Base-by-base conservation (phyloP, 1,140 invertebrate genomes). In the Drosophila paulistorum region DNA sequence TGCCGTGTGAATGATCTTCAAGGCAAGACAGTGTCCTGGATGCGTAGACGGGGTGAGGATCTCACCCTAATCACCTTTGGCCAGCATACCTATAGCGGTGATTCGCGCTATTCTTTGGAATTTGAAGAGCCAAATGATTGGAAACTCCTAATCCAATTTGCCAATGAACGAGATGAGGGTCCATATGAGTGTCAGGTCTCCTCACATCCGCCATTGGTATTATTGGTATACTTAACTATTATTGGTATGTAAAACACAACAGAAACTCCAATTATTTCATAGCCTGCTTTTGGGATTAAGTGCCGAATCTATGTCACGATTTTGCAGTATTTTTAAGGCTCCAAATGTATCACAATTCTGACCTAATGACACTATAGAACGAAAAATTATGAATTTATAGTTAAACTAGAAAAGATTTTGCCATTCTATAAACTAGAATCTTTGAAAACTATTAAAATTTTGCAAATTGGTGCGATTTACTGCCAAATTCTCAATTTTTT, bases 11-110 rank as follows among this genome's bases (percentile, higher is more conserved):
- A 96, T 81, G 94, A 96, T 77, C 93, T 96, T 33, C 94, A 95
- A 23, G 95, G 96, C 68, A 95, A 96, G 93, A 96, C 95, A 94
- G 96, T 97, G 64, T 96, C 96, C 1, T 97, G 96, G 96, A 94
- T 96, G 57, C 93, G 95, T 62, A 93, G 96, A 65, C 93, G 95
- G 30, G 95, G 94, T 2, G 95, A 96, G 3, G 95, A 96, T 42
- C 93, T 96, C 0, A 95, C 95, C 71, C 92, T 97, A 14, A 94
- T 97, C 1, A 96, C 96, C 1, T 95, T 96, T 72, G 96, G 96
- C 3, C 93, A 94, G 57, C 95, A 96, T 81, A 96, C 96, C 0
- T 97, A 97, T 92, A 96, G 95, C 60, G 95, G 95, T n/a, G 96
- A 97, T 76, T 94, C 94, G n/a, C 93, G 96, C 48, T 96, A 96